Base-by-base conservation (phyloP, 2,888 invertebrate species). In the Zele albiditarsus region DNA sequence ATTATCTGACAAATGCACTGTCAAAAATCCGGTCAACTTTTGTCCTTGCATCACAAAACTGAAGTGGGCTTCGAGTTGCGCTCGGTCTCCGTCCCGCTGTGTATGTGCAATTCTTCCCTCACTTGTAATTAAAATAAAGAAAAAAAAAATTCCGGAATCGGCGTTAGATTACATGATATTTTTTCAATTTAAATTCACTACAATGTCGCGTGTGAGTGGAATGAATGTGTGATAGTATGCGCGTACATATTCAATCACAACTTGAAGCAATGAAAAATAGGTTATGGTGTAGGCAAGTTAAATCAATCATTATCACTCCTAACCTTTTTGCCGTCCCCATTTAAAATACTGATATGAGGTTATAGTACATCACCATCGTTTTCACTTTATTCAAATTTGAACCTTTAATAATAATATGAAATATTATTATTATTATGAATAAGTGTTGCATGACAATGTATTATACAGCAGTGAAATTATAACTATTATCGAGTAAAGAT, bases 291-390 rank as follows among this genome's bases (percentile, higher is more conserved):
- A 38, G 8, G 81, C 82, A 82, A 81, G 83, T 83, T 83, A 81
- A 84, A 84, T 86, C 84, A 88, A 87, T 88, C 87, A 86, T 88
- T 87, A 87, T 86, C 86, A 84, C 82, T 85, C 85, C 84, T 87
- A 88, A 88, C 88, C 87, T 87, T 86, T 83, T 82, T 80, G 80
- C 80, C 53, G 53, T 53, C 53, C 53, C 53, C 20, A 53, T 53
- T 20, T 53, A 82, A 81, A 79, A 78, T 82, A 79, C 63, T n/a
- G 63, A 31, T 63, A 62, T 60, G 63, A 63, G 63, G 63, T 63
- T 63, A 63, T 63, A 63, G 38, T 23, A 63, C 53, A 73, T 66
- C 16, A 71, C 46, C 71, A 27, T 60, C 60, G 25, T 42, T 38
- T 14, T 20, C 23, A 49, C 12, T 53, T 57, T 38, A 68, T 31